These are phyloP conservation scores for Propsilocerus akamusi DNA, from an alignment of 1,140 invertebrate genomes.

Conservation along the genomic window DNA sequence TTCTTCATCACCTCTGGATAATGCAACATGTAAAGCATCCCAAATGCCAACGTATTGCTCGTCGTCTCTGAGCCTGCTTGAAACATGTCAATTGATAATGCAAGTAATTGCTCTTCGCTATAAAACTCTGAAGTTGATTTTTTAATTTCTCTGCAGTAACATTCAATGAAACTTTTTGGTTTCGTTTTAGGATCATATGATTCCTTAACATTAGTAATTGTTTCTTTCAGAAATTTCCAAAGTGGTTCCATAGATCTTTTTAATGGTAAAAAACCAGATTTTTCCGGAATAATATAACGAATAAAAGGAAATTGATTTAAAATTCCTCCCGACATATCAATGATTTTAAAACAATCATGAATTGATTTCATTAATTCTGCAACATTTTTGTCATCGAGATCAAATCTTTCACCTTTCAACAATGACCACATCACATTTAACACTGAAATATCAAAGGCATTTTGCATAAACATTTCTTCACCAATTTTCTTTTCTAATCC, in stretches of 20 bases:
- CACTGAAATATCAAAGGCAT: conserved; percentile 36
- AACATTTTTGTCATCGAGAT: conserved; percentile 31
- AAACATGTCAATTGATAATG: conserved; percentile 47
- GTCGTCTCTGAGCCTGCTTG: conserved; percentile 53
- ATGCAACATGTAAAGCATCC: conserved; percentile 40
- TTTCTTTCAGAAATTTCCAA: conserved; percentile 25
- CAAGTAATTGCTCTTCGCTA: conserved; percentile 39
- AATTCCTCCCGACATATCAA: conserved; percentile 44
- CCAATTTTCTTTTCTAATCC: conserved; percentile 13
- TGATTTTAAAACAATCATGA: conserved; percentile 33
- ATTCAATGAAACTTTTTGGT: conserved; percentile 11
- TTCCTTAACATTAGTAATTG: conserved; percentile 14
- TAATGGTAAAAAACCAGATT: conserved; percentile 34
- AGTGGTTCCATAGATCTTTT: conserved; percentile 22
- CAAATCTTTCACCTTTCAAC: conserved; percentile 42
- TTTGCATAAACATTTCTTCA: conserved; percentile 26
- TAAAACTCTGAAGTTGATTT: conserved; percentile 7
- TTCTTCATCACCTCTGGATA: conserved; percentile 42
- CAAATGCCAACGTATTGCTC: conserved; percentile 37
- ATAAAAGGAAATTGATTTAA: conserved; percentile 44
- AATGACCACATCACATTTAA: conserved; percentile 55
- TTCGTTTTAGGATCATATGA: conserved; percentile 8
- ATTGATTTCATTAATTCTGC: conserved; percentile 30
- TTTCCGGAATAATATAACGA: conserved; percentile 34
- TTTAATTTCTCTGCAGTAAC: conserved; percentile 9